These are phyloP conservation scores for Hyles euphorbiae DNA, from an alignment of 1,140 invertebrate species.

Conservation along the genomic window DNA sequence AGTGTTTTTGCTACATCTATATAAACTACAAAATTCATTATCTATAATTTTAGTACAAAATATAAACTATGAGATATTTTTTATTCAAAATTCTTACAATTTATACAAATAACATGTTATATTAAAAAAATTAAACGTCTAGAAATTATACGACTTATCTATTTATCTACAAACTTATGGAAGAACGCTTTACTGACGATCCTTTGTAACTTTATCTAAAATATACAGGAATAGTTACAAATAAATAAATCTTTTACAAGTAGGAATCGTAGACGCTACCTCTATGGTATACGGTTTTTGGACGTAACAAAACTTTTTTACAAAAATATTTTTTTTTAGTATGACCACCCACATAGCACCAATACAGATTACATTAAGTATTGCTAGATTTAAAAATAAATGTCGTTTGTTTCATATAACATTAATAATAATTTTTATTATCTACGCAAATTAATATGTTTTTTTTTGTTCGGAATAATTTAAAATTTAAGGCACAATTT, in stretches of 20 bases:
- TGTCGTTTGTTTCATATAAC: conserved; percentile 6
- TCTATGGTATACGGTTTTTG: conserved; percentile 23
- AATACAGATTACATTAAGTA: conserved; percentile 21
- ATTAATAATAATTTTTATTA: conserved; percentile 2
- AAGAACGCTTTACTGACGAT: conserved; percentile 38
- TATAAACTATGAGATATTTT: conserved; percentile 68
- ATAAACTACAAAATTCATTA: conserved; percentile 37
- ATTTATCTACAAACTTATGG: conserved; percentile 62
- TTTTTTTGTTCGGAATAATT: background rate
- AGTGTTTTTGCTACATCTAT: conserved; percentile 37
- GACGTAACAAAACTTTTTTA: conserved; percentile 23
- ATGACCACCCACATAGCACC: conserved; percentile 39
- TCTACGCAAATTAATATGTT: background rate
- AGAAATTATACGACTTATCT: conserved; percentile 38
- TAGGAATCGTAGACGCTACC: conserved; percentile 43
- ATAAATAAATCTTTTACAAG: conserved; percentile 68
- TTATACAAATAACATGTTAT: conserved; percentile 58
- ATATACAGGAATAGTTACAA: conserved; percentile 69
- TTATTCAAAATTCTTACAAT: conserved; percentile 53
- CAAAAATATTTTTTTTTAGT: conserved; percentile 3
- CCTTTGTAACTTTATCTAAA: conserved; percentile 39
- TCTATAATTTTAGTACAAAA: conserved; percentile 53
- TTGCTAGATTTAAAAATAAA: background rate
- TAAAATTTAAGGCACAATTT: conserved; percentile 5
- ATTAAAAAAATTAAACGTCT: conserved; percentile 31